Evolutionary conservation across 2,113 vertebrate genomes (phyloP).

Genomic region (Prinia subflava): DNA sequence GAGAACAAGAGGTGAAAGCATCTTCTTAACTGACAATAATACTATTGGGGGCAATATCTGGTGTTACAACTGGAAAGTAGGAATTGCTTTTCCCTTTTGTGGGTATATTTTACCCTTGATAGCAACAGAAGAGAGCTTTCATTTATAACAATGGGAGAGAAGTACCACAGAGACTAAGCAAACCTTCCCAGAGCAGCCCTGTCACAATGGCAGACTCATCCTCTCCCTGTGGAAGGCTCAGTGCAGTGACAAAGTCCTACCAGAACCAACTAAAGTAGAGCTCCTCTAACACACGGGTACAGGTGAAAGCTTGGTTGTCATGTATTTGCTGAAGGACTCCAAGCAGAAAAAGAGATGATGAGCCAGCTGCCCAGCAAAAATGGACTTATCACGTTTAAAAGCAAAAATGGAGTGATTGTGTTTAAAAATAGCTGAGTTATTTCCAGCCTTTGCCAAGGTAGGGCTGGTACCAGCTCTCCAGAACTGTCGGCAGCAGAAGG

Average conservation of each 20-base stretch:
- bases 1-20: background rate
- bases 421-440: background rate
- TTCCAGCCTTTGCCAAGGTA: background rate
- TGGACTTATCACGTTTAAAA: background rate
- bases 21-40: background rate
- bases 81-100: background rate
- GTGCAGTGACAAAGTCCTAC: background rate
- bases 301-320: background rate
- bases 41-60: accelerated
- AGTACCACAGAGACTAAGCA: background rate
- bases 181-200: background rate
- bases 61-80: background rate
- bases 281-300: background rate
- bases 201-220: background rate
- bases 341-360: background rate
- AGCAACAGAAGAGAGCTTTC: background rate
- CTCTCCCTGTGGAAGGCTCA: background rate
- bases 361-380: background rate
- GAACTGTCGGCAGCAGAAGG: background rate
- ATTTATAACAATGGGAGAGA: background rate
- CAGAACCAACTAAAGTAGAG: background rate
- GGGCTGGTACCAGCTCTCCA: background rate
- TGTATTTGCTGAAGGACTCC: background rate
- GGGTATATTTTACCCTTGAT: background rate
- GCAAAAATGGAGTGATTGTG: background rate